A percentile compares a stretch with the other conserved stretches of the same genome.
Evolutionary conservation across 2,113 vertebrate species (phyloP).

Genomic region (Corythaeola cristata): DNA sequence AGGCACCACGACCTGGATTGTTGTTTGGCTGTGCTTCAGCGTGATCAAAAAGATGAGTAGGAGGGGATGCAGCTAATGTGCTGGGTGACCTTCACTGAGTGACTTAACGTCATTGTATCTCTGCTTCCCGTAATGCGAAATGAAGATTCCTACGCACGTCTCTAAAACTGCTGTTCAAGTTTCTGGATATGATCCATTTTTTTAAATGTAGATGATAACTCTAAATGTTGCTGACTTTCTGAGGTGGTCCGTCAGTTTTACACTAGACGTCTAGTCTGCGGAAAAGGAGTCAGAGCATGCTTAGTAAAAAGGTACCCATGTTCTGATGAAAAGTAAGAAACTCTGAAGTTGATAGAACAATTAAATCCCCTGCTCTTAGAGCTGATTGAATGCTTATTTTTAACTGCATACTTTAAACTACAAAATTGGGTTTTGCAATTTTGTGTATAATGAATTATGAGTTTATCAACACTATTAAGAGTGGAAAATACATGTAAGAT

Average conservation of each 20-base stretch:
- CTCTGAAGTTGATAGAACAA: neutral
- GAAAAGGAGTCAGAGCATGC: neutral
- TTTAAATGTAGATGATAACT: neutral
- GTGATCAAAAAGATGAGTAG: conserved; percentile 12
- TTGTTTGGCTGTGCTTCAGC: neutral
- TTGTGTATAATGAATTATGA: conserved; percentile 37
- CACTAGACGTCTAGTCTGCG: fast-evolving
- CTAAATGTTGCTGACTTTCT: neutral
- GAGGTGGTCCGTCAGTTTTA: neutral
- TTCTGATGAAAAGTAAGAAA: neutral
- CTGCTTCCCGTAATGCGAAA: conserved; percentile 12
- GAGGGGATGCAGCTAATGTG: neutral
- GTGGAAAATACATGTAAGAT: neutral
- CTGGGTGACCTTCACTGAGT: conserved; percentile 20
- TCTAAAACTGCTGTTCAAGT: neutral
- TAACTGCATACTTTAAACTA: neutral
- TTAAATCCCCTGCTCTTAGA: conserved; percentile 40
- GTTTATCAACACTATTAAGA: neutral
- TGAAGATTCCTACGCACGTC: neutral
- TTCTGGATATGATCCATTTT: neutral
- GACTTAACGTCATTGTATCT: neutral
- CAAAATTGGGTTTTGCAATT: conserved; percentile 11
- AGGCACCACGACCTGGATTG: neutral
- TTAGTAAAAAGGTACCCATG: conserved; percentile 6
- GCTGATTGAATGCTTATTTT: neutral